A percentile compares a stretch with the other conserved stretches of the same genome.
These are phyloP conservation scores for Pseudomyrmex sp. DNA, from an alignment of 1,140 invertebrate genomes.

Conservation along the genomic window DNA sequence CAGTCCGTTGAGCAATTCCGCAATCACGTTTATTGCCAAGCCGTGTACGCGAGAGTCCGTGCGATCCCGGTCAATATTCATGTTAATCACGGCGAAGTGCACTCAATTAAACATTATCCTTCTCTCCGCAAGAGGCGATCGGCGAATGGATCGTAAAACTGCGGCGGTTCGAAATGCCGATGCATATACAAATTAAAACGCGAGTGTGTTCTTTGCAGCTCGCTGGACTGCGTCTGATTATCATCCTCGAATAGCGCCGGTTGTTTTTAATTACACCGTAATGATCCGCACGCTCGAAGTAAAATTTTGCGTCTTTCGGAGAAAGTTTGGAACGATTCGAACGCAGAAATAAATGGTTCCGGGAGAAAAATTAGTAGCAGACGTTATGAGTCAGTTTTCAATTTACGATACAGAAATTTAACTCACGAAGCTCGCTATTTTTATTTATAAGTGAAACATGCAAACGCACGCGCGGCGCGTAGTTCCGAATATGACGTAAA, in stretches of 20 bases:
- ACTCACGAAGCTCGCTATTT: neutral
- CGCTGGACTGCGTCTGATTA: neutral
- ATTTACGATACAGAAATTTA: neutral
- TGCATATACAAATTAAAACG: constrained; percentile 52
- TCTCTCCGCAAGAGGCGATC: constrained; percentile 46
- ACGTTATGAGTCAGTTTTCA: neutral
- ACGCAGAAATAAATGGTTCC: neutral
- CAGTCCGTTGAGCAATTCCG: constrained; percentile 63
- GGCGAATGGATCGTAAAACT: constrained; percentile 50
- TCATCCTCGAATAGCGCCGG: constrained; percentile 48
- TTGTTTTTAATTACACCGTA: constrained; percentile 9
- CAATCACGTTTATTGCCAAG: constrained; percentile 74
- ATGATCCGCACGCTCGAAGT: neutral
- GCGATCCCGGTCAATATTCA: constrained; percentile 71
- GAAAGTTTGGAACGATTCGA: neutral
- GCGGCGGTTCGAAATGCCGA: constrained; percentile 48
- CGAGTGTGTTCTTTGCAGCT: constrained; percentile 5
- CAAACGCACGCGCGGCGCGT: no score
- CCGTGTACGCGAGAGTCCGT: constrained; percentile 56
- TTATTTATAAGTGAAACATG: no score
- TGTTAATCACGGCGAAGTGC: constrained; percentile 65
- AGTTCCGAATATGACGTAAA: no score
- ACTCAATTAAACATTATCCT: constrained; percentile 71
- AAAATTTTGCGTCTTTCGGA: constrained; percentile 1
- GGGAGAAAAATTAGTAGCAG: neutral